These are phyloP conservation scores for Melikaiella ostensackeni DNA, from an alignment of 2,888 invertebrate species.

Conservation along the genomic window DNA sequence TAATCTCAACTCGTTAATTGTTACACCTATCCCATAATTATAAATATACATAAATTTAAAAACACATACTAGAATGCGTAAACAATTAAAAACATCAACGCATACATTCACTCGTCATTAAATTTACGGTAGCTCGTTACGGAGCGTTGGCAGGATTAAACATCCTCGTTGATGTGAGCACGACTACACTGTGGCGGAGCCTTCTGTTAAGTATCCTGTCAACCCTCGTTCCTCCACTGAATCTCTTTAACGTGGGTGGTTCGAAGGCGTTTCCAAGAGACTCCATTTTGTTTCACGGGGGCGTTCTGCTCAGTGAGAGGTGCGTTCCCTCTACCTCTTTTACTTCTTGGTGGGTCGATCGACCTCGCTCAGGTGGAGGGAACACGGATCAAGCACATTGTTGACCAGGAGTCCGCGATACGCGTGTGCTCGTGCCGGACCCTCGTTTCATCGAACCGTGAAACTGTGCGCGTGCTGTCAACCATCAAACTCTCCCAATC, in stretches of 20 bases:
- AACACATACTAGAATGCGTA: neutral
- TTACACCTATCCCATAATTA: slow-evolving; percentile 10
- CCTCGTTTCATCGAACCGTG: slow-evolving; percentile 46
- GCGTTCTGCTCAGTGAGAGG: slow-evolving; percentile 58
- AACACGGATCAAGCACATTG: slow-evolving; percentile 67
- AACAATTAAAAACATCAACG: neutral
- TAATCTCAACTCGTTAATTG: slow-evolving; percentile 12
- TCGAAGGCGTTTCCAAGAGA: slow-evolving; percentile 56
- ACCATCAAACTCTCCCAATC: slow-evolving; percentile 19
- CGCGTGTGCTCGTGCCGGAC: slow-evolving; percentile 68
- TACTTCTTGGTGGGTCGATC: slow-evolving; percentile 60
- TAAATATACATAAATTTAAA: slow-evolving; percentile 22
- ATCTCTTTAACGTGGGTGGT: slow-evolving; percentile 33
- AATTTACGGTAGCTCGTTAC: slow-evolving; percentile 12
- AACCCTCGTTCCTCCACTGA: slow-evolving; percentile 32
- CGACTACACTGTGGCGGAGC: slow-evolving; percentile 1
- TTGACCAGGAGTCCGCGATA: slow-evolving; percentile 71
- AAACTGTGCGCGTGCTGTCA: slow-evolving; percentile 42
- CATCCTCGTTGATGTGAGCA: slow-evolving; percentile 19
- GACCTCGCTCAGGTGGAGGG: slow-evolving; percentile 62
- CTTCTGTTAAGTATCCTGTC: slow-evolving; percentile 22
- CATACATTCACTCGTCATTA: neutral
- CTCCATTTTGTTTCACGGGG: slow-evolving; percentile 70
- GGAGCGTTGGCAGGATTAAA: slow-evolving; percentile 32
- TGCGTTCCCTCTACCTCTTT: slow-evolving; percentile 62